A percentile compares a stretch with the other conserved stretches of the same genome.
phyloP scores from a whole-genome alignment of 1,140 invertebrate species.

The Magallana angulata region DNA sequence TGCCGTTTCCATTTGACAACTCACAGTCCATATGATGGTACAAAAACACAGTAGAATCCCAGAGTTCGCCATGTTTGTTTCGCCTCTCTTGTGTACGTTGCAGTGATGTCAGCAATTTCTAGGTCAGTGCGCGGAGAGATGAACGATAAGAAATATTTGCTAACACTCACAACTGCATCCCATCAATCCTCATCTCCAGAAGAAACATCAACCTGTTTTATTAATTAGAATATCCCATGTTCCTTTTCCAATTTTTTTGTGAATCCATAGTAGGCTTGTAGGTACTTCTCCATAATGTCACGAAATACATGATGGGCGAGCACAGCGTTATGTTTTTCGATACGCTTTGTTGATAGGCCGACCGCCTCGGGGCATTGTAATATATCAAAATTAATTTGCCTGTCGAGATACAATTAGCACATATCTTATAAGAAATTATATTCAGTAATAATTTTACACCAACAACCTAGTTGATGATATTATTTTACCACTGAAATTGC shows the following conservation, averaged over 20 bases:
- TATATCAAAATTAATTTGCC: conserved; percentile 35
- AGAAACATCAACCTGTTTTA: not conserved
- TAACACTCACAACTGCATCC: not conserved
- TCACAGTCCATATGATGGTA: not conserved
- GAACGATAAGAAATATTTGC: not conserved
- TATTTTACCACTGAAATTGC: too few relatives aligned
- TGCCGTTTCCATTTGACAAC: not conserved
- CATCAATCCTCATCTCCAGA: not conserved
- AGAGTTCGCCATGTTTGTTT: not conserved
- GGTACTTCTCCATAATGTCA: not conserved
- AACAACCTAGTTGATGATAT: too few relatives aligned
- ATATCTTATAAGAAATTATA: not conserved
- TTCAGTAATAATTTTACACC: not conserved
- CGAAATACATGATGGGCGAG: conserved; percentile 3
- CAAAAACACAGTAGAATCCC: not conserved
- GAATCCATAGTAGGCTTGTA: not conserved
- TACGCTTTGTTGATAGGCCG: conserved; percentile 28
- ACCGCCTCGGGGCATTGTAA: conserved; percentile 1
- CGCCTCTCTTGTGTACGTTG: not conserved
- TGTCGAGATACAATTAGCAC: conserved; percentile 10
- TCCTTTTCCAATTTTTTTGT: not conserved
- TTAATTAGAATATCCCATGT: not conserved
- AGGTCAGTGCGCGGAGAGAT: not conserved
- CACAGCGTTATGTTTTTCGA: conserved; percentile 16
- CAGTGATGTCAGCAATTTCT: not conserved